Conservation (phyloP, 2,113 vertebrate species). For the Nibea coibor region DNA sequence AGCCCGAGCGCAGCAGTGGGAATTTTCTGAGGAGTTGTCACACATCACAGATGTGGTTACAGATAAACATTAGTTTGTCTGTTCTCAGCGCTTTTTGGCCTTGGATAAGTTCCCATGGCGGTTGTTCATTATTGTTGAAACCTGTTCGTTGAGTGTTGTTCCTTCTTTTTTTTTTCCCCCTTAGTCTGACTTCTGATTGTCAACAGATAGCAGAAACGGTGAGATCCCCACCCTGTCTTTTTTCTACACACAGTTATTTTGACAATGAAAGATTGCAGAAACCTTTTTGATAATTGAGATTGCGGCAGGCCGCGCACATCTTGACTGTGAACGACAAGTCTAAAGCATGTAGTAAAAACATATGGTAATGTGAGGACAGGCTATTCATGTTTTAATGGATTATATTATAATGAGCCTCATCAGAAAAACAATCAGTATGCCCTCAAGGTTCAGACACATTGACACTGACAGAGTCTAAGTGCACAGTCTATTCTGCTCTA, state of each 20-base stretch:
- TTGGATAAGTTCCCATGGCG: constrained; percentile 64
- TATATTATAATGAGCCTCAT: constrained; percentile 18
- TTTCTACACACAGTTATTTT: constrained; percentile 27
- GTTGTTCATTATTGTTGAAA: constrained; percentile 53
- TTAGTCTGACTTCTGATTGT: constrained; percentile 28
- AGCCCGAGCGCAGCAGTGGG: constrained; percentile 38
- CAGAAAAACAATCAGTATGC: constrained; percentile 37
- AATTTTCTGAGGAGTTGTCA: constrained; percentile 44
- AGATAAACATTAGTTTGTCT: constrained; percentile 63
- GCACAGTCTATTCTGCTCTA: neutral
- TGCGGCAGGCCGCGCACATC: neutral
- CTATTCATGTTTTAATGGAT: constrained; percentile 19
- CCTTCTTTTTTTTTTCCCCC: neutral
- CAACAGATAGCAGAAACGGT: constrained; percentile 52
- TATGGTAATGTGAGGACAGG: neutral
- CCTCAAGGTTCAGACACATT: neutral
- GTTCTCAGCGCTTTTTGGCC: constrained; percentile 60
- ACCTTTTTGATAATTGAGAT: constrained; percentile 47
- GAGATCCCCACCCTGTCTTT: neutral
- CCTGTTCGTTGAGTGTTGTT: constrained; percentile 34
- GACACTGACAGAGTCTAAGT: neutral
- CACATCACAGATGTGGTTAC: constrained; percentile 42
- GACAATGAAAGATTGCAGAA: constrained; percentile 25
- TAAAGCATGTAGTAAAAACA: constrained; percentile 6
- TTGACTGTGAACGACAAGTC: constrained; percentile 17